Evolutionary conservation across 1,140 invertebrate genomes (phyloP).

Genomic region (Drosophila rufa): DNA sequence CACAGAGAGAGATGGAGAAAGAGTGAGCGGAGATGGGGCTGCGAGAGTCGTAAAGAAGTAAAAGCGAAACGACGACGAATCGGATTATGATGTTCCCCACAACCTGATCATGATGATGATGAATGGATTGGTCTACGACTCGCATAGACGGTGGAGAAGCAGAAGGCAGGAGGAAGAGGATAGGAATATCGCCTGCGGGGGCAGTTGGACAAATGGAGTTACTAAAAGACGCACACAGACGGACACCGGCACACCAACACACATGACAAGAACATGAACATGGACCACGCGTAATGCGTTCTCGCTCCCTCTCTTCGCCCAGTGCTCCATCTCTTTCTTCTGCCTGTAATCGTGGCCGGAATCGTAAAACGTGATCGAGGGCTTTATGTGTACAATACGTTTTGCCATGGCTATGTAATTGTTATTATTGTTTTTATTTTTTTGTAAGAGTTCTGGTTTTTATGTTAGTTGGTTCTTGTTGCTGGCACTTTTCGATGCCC

Average conservation of each 20-base stretch:
- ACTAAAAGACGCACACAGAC: constrained; percentile 39
- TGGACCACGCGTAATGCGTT: constrained; percentile 78
- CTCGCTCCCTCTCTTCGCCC: constrained; percentile 11
- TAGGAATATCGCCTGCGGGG: constrained; percentile 50
- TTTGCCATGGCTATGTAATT: constrained; percentile 58
- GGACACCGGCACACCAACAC: constrained; percentile 29
- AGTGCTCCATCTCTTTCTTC: constrained; percentile 28
- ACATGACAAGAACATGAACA: constrained; percentile 59
- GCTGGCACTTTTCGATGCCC: constrained; percentile 53
- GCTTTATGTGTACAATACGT: constrained; percentile 74
- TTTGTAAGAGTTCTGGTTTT: constrained; percentile 21
- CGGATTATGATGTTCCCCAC: constrained; percentile 60
- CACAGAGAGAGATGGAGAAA: constrained; percentile 12
- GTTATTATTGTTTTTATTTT: constrained; percentile 35
- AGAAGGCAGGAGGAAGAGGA: neutral
- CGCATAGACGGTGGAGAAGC: constrained; percentile 8
- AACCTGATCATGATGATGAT: constrained; percentile 72
- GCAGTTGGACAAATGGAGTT: constrained; percentile 75
- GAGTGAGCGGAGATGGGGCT: constrained; percentile 9
- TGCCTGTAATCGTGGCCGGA: constrained; percentile 72
- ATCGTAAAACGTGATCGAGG: constrained; percentile 82
- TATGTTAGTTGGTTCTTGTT: constrained; percentile 37
- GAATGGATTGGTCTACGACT: constrained; percentile 61
- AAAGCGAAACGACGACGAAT: constrained; percentile 70
- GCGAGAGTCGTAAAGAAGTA: constrained; percentile 54